Percentiles rank a stretch among this genome's conserved stretches.
Evolutionary conservation across 2,888 invertebrate species (phyloP).

Genomic region (Tenthredo amoena): DNA sequence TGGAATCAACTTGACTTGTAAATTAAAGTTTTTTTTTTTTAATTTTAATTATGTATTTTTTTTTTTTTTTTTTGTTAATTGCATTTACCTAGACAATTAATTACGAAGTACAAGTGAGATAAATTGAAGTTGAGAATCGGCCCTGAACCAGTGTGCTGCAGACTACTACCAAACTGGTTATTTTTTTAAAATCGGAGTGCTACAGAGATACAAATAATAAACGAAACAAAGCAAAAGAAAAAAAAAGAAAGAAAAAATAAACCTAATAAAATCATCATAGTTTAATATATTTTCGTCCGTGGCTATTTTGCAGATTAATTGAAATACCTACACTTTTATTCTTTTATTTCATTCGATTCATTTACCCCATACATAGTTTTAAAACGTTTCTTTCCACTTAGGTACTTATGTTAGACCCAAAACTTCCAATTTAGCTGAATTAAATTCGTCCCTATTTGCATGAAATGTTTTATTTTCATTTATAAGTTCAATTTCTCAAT

Average conservation of each 20-base stretch:
- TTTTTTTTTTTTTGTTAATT: conserved; percentile 28
- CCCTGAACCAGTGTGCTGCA: conserved; percentile 71
- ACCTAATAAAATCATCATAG: conserved; percentile 68
- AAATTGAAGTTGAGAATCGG: conserved; percentile 70
- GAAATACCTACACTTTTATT: conserved; percentile 42
- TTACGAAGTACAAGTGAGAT: conserved; percentile 61
- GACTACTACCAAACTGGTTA: conserved; percentile 70
- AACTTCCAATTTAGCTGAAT: background rate
- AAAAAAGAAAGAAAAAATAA: conserved; percentile 28
- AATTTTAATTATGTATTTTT: background rate
- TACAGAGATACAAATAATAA: conserved; percentile 61
- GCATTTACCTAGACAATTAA: conserved; percentile 46
- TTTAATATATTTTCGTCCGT: conserved; percentile 69
- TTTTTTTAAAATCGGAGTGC: conserved; percentile 73
- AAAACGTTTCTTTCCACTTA: background rate
- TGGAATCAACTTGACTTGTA: conserved; percentile 58
- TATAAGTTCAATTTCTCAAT: too few relatives aligned
- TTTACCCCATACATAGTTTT: background rate
- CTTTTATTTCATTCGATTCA: background rate
- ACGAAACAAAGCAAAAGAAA: background rate
- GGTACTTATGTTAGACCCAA: background rate
- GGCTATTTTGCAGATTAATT: conserved; percentile 69
- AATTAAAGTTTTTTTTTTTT: conserved; percentile 53
- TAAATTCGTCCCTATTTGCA: background rate
- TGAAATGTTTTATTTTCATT: background rate